Evolutionary conservation across 2,797 vertebrate genomes (phyloP).

Genomic region (Sebastes vulpes): DNA sequence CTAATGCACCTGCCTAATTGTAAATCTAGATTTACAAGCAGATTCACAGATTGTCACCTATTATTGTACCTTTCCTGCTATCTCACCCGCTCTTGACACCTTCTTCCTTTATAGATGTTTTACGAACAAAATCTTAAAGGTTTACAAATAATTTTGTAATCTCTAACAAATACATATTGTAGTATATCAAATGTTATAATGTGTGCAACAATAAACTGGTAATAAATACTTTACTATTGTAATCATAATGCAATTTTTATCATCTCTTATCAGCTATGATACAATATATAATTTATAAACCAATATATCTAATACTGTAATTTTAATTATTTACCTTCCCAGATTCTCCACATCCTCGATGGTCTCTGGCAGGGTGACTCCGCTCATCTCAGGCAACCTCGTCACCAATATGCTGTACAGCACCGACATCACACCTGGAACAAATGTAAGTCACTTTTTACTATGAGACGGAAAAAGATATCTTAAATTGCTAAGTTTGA

Average conservation of each 20-base stretch:
- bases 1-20: not conserved
- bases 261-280: too few relatives aligned
- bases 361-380: conserved; percentile 40
- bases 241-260: too few relatives aligned
- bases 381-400: conserved; percentile 31
- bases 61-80: not conserved
- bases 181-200: too few relatives aligned
- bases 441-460: not conserved
- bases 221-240: too few relatives aligned
- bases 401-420: conserved; percentile 39
- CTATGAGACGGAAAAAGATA: not conserved
- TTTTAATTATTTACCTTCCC: conserved; percentile 1
- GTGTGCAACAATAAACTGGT: too few relatives aligned
- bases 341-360: conserved; percentile 42
- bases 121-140: too few relatives aligned
- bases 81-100: not conserved
- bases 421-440: conserved; percentile 38
- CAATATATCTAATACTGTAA: not conserved
- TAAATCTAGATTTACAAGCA: not conserved
- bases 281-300: too few relatives aligned
- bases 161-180: too few relatives aligned
- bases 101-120: too few relatives aligned
- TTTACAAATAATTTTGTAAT: too few relatives aligned
- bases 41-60: not conserved
- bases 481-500: not conserved